A percentile compares a stretch with the other conserved stretches of the same genome.
Conservation (phyloP, 2,113 vertebrate species). For the Syrmaticus mikado region DNA sequence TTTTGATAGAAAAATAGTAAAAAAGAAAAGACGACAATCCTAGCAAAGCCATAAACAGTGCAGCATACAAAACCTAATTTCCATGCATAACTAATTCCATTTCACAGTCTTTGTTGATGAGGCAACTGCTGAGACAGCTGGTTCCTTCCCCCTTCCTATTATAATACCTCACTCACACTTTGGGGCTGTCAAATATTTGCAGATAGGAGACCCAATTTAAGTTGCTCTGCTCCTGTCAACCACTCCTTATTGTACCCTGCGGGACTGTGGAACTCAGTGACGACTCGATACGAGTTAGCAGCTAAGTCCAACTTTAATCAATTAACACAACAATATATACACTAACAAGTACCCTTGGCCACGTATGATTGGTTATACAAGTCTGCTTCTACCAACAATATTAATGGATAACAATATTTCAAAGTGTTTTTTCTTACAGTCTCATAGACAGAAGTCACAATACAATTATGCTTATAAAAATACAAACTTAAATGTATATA, state of each 20-base stretch:
- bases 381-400: background rate
- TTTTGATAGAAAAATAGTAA: background rate
- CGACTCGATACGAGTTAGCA: too few relatives aligned
- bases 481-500: background rate
- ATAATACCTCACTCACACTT: background rate
- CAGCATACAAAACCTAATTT: background rate
- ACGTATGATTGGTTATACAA: too few relatives aligned
- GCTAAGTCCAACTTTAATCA: too few relatives aligned
- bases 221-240: background rate
- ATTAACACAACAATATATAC: too few relatives aligned
- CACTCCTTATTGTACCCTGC: background rate
- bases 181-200: background rate
- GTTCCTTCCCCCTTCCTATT: background rate
- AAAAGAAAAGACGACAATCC: background rate
- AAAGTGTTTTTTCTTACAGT: background rate
- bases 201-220: slow-evolving; percentile 31
- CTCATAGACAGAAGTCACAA: background rate
- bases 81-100: background rate
- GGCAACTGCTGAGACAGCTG: slow-evolving; percentile 27
- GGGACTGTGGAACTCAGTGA: too few relatives aligned
- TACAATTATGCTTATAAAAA: background rate
- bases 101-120: background rate
- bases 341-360: too few relatives aligned
- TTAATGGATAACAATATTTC: background rate
- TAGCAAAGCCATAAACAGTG: background rate